phyloP scores from a whole-genome alignment of 2,797 vertebrate genomes.

The Hozukius guyotensis region DNA sequence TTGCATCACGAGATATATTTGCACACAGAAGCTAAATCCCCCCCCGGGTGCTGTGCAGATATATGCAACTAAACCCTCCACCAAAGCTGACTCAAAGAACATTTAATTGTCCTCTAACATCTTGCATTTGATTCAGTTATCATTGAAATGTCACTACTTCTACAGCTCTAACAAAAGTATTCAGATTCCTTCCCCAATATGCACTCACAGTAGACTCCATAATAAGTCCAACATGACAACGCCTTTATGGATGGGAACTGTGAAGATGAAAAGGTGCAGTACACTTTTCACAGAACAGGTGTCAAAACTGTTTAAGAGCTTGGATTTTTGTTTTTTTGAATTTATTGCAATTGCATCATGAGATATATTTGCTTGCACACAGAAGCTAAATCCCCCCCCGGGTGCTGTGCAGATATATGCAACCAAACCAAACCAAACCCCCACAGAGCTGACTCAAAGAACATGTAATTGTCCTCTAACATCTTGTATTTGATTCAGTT shows the following conservation, averaged over 20 bases:
- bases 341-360: background rate
- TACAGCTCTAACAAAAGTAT: background rate
- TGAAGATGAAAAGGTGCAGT: background rate
- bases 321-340: background rate
- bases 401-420: constrained; percentile 21
- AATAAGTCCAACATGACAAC: background rate
- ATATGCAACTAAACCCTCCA: constrained; percentile 12
- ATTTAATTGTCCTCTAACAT: constrained; percentile 9
- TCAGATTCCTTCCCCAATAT: background rate
- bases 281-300: background rate
- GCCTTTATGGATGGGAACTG: background rate
- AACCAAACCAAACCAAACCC: background rate
- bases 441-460: background rate
- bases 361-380: constrained; percentile 28
- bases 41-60: background rate
- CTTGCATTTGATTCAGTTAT: background rate
- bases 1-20: constrained; percentile 46
- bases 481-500: background rate
- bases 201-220: background rate
- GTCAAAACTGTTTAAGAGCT: background rate
- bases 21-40: constrained; percentile 15
- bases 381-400: background rate
- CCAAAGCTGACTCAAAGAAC: constrained; percentile 1
- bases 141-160: background rate
- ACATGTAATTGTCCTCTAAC: constrained; percentile 10